Percentiles rank a stretch among this genome's conserved stretches.
phyloP scores from a whole-genome alignment of 1,140 invertebrate species.

The Vanessa atalanta region DNA sequence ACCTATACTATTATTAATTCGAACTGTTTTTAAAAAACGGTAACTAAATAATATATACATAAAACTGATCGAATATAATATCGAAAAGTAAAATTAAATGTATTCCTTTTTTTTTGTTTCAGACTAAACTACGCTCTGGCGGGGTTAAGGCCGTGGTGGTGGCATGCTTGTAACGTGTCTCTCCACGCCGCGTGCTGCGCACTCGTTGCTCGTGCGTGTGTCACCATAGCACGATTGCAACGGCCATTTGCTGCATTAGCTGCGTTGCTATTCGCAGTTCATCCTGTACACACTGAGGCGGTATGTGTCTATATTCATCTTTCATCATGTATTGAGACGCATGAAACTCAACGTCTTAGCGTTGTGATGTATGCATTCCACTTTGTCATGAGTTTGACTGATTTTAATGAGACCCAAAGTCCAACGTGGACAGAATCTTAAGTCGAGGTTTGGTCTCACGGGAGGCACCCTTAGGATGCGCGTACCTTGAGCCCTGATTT shows the following conservation, averaged over 20 bases:
- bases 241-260: slow-evolving; percentile 85
- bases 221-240: slow-evolving; percentile 84
- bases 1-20: no score
- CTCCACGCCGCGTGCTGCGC: slow-evolving; percentile 87
- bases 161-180: slow-evolving; percentile 88
- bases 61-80: background rate
- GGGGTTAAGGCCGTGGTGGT: slow-evolving; percentile 87
- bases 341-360: no score
- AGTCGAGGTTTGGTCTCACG: no score
- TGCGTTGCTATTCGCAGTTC: slow-evolving; percentile 91
- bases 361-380: no score
- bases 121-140: slow-evolving; percentile 87
- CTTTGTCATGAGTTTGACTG: no score
- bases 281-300: slow-evolving; percentile 95
- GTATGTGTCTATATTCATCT: slow-evolving; percentile 79
- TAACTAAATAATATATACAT: no score
- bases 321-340: no score
- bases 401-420: no score
- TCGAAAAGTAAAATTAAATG: background rate
- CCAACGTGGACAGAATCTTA: no score
- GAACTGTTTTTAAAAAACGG: no score
- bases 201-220: slow-evolving; percentile 87
- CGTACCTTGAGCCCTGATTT: no score
- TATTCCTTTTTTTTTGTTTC: slow-evolving; percentile 68
- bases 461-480: no score